A percentile compares a stretch with the other conserved stretches of the same genome.
Evolutionary conservation across 2,797 vertebrate species (phyloP).

Genomic region (Phoxinus dragarum): DNA sequence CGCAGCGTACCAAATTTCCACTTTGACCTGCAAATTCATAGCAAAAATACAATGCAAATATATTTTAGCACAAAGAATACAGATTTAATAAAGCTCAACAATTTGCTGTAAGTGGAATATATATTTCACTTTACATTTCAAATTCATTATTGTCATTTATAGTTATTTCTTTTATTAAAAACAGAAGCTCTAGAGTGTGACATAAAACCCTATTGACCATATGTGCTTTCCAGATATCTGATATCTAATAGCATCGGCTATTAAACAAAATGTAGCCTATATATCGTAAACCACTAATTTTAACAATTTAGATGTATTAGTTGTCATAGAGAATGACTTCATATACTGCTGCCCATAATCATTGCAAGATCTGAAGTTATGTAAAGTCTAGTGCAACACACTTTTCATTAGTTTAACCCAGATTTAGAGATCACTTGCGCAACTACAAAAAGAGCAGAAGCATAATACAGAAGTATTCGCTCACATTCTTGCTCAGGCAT

Average conservation of each 20-base stretch:
- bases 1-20: background rate
- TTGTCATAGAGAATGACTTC: background rate
- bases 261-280: background rate
- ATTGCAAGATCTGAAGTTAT: background rate
- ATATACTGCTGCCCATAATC: background rate
- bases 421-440: conserved; percentile 2
- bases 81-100: too few species aligned
- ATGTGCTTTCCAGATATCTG: background rate
- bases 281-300: background rate
- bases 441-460: conserved; percentile 1
- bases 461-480: conserved; percentile 38
- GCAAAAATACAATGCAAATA: background rate
- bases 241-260: background rate
- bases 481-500: conserved; percentile 61
- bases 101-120: too few species aligned
- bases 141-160: background rate
- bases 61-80: too few species aligned
- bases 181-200: background rate
- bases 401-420: conserved; percentile 16
- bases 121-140: too few species aligned
- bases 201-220: background rate
- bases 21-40: background rate
- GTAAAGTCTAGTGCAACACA: background rate
- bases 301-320: background rate
- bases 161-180: background rate